Base-by-base conservation (phyloP, 2,797 vertebrate genomes). In the Chrysocyon brachyurus region DNA sequence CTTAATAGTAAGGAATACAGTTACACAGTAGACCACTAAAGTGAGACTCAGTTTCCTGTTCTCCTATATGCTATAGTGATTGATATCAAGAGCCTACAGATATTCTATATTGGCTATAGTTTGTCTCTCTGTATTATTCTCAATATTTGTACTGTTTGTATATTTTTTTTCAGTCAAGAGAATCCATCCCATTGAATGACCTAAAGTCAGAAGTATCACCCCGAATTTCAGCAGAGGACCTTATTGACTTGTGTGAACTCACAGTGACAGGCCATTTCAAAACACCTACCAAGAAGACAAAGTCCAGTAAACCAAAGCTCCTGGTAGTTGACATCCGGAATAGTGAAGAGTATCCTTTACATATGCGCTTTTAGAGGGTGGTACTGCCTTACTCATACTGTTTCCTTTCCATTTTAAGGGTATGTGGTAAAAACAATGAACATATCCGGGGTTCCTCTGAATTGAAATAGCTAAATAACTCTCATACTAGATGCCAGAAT, bases 341-440 rank as follows among this genome's bases (percentile, higher is more conserved):
- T 92, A 97, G 98, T 0, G 99, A 99, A 79, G 99, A 99, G 99
- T 99, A 99, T 99, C 99, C 99, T 99, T 99, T 84, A 52, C 22
- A 64, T 46, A 2, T 73, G 46, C 63, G 15, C 5, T 57, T 63
- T 94, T 31, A 79, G 88, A 92, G 24, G n/a, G 46, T n/a, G 15
- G 57, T 46, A 22, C 36, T 61, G 10, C 57, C 63, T 77, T 68
- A 17, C 49, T 70, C n/a, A n/a, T 49, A 10, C 21, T 56, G 40
- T n/a, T 82, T 94, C 26, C 49, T 92, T 93, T 92, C 70, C 36
- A 68, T 75, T 46, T 54, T 73, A 31, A 63, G 75, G 24, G 3
- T 52, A 0, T 87, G 10, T 91, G 59, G 12, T 72, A 33, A 85
- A 56, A 88, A 64, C 28, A 73, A 2, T 22, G 57, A 84, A 33